phyloP scores from a whole-genome alignment of 1,140 invertebrate species.

The Trichomalopsis sarcophagae region DNA sequence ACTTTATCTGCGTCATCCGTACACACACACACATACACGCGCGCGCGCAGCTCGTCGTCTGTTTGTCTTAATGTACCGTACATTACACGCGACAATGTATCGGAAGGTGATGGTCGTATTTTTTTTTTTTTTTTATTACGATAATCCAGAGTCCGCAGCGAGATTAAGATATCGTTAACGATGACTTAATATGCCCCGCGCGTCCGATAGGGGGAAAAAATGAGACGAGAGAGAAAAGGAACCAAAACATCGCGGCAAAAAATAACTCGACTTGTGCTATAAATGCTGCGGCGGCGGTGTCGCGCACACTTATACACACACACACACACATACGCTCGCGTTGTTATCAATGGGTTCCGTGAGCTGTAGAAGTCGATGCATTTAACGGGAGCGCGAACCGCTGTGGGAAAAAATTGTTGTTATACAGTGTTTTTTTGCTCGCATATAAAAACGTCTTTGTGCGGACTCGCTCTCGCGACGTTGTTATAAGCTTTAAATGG shows the following conservation, averaged over 20 bases:
- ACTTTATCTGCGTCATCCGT: too few relatives aligned
- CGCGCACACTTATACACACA: not conserved
- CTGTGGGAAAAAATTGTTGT: not conserved
- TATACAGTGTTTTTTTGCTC: not conserved
- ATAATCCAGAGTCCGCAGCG: not conserved
- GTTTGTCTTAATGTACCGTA: too few relatives aligned
- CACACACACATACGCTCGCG: not conserved
- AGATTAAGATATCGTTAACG: not conserved
- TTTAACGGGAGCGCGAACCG: not conserved
- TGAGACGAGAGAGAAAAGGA: not conserved
- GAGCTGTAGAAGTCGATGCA: not conserved
- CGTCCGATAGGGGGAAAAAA: not conserved
- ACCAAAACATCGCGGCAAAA: not conserved
- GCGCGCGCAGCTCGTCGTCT: too few relatives aligned
- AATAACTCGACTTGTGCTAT: not conserved
- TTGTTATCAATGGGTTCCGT: not conserved
- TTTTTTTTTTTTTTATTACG: too few relatives aligned
- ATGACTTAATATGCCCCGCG: not conserved
- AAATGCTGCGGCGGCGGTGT: not conserved
- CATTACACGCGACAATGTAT: too few relatives aligned
- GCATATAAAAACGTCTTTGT: not conserved
- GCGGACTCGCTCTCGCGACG: too few relatives aligned
- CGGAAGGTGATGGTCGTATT: too few relatives aligned
- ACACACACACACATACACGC: too few relatives aligned
- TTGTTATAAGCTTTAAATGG: too few relatives aligned